Conservation (phyloP, 2,888 invertebrate genomes). For the Microplitis deprimator region DNA sequence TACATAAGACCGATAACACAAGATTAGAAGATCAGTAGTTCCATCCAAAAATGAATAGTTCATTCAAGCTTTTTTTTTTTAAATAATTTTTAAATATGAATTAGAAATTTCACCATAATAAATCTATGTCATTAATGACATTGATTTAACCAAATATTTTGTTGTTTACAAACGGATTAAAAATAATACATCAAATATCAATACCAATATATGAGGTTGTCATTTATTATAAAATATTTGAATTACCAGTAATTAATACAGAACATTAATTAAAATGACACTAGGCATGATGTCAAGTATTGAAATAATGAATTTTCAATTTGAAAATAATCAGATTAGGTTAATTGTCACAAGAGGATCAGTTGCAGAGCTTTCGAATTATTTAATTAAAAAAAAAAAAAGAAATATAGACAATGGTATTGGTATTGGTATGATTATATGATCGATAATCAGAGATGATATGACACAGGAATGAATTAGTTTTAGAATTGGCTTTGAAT, state of each 20-base stretch:
- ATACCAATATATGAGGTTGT: neutral
- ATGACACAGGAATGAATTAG: neutral
- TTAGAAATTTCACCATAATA: too few species aligned
- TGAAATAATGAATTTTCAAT: neutral
- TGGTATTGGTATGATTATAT: neutral
- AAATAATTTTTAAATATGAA: too few species aligned
- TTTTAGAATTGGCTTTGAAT: slow-evolving; percentile 20
- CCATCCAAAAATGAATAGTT: too few species aligned
- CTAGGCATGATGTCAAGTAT: neutral
- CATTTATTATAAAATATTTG: neutral
- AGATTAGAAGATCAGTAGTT: too few species aligned
- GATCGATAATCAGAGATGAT: neutral
- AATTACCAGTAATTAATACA: neutral
- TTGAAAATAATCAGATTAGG: neutral
- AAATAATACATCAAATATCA: neutral
- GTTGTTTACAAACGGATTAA: too few species aligned
- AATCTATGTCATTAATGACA: too few species aligned
- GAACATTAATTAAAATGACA: neutral
- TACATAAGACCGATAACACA: too few species aligned
- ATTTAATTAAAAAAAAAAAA: neutral
- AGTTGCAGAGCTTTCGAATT: neutral
- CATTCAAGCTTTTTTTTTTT: too few species aligned
- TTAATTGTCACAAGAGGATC: neutral
- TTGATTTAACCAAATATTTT: too few species aligned
- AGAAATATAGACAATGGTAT: neutral